Percentiles rank a stretch among this genome's conserved stretches.
Evolutionary conservation across 2,113 vertebrate genomes (phyloP).

Genomic region (Aegithalos caudatus): DNA sequence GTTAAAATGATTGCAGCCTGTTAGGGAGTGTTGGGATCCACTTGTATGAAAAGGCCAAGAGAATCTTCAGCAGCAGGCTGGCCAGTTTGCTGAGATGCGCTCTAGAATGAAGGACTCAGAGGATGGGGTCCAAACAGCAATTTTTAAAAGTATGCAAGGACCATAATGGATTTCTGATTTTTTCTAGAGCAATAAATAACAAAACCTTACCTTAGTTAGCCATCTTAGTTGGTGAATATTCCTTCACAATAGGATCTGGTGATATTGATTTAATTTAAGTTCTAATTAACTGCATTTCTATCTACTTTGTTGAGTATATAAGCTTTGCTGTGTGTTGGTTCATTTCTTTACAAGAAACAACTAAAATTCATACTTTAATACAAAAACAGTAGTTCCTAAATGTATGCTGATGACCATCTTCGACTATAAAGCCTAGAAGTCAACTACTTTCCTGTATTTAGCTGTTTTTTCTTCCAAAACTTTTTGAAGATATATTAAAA

Average conservation of each 20-base stretch:
- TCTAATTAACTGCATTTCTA: neutral
- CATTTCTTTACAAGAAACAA: neutral
- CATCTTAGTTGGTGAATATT: neutral
- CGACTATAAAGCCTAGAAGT: neutral
- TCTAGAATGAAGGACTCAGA: neutral
- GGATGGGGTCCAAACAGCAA: neutral
- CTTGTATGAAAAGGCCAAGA: neutral
- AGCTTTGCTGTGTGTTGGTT: neutral
- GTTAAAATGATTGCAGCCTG: neutral
- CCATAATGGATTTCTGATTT: neutral
- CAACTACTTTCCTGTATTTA: neutral
- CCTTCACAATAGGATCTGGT: neutral
- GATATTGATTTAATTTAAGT: neutral
- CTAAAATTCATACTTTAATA: neutral
- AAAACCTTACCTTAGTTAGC: neutral
- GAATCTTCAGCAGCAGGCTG: neutral
- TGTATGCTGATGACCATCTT: neutral
- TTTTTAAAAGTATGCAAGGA: neutral
- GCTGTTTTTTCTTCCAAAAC: neutral
- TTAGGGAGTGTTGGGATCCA: neutral
- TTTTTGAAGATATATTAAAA: neutral
- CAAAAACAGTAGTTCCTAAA: neutral
- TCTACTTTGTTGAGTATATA: neutral
- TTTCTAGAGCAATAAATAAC: neutral
- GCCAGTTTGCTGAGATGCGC: neutral